Evolutionary conservation across 2,888 invertebrate species (phyloP).

Genomic region (Mimachlamys varia): DNA sequence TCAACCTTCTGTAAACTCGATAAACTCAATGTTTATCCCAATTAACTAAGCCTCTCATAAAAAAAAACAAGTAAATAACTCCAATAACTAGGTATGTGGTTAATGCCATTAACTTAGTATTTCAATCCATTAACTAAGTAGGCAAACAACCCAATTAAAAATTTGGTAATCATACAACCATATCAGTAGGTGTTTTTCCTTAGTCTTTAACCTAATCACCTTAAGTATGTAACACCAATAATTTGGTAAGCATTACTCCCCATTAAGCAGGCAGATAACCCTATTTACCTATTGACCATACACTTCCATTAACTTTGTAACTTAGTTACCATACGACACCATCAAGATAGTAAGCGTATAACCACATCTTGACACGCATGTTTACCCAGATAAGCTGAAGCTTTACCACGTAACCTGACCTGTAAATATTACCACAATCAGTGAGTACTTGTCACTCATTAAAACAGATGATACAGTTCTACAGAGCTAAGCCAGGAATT

Average conservation of each 20-base stretch:
- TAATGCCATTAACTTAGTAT: background rate
- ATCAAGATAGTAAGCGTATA: no score
- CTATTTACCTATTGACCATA: no score
- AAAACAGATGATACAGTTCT: constrained; percentile 10
- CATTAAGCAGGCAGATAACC: no score
- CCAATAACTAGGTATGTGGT: background rate
- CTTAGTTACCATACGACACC: background rate
- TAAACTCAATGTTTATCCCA: no score
- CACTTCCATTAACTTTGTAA: background rate
- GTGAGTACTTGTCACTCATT: constrained; percentile 25
- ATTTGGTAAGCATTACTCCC: no score
- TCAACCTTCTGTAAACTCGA: no score
- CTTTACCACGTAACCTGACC: background rate
- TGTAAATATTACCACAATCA: background rate
- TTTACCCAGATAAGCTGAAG: background rate
- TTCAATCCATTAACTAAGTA: background rate
- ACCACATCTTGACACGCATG: no score
- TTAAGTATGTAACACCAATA: background rate
- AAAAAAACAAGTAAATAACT: no score
- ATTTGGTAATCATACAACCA: background rate
- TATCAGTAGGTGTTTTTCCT: no score
- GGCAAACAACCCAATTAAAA: background rate
- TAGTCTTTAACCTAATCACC: no score
- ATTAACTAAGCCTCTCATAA: no score
- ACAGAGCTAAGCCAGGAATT: background rate